phyloP scores from a whole-genome alignment of 2,888 invertebrate species.

The Theristus sp. region DNA sequence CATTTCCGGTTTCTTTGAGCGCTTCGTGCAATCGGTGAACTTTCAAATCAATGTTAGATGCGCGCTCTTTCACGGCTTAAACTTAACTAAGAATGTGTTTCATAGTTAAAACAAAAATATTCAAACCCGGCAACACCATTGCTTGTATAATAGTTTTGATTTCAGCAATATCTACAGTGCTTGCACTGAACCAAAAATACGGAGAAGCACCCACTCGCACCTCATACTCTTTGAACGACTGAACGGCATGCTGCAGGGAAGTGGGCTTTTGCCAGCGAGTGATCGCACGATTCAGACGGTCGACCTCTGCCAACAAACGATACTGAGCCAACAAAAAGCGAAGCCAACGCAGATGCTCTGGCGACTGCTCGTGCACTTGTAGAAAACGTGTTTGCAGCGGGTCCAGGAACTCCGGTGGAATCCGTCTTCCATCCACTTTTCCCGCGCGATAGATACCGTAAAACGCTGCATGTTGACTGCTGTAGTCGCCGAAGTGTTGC shows the following conservation, averaged over 20 bases:
- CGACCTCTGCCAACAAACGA: background rate
- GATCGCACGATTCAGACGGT: background rate
- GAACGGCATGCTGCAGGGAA: background rate
- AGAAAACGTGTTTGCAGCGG: conserved; percentile 9
- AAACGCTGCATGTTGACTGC: conserved; percentile 10
- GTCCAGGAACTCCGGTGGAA: conserved; percentile 17
- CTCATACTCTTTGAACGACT: background rate
- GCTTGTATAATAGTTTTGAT: no score
- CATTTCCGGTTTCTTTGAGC: background rate
- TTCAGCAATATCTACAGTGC: no score
- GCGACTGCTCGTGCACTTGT: background rate
- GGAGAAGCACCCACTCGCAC: no score
- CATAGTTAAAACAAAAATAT: no score
- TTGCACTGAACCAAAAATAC: no score
- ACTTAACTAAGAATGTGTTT: no score
- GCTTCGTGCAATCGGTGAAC: background rate
- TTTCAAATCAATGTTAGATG: background rate
- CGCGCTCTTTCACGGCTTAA: background rate
- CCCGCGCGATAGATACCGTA: conserved; percentile 5
- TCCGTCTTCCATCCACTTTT: conserved; percentile 12
- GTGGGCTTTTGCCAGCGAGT: background rate
- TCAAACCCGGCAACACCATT: no score
- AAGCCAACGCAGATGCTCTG: background rate
- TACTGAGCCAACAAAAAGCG: background rate
- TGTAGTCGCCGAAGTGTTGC: conserved; percentile 14